A percentile compares a stretch with the other conserved stretches of the same genome.
These are phyloP conservation scores for Torymus auratus DNA, from an alignment of 2,888 invertebrate genomes.

Conservation along the genomic window DNA sequence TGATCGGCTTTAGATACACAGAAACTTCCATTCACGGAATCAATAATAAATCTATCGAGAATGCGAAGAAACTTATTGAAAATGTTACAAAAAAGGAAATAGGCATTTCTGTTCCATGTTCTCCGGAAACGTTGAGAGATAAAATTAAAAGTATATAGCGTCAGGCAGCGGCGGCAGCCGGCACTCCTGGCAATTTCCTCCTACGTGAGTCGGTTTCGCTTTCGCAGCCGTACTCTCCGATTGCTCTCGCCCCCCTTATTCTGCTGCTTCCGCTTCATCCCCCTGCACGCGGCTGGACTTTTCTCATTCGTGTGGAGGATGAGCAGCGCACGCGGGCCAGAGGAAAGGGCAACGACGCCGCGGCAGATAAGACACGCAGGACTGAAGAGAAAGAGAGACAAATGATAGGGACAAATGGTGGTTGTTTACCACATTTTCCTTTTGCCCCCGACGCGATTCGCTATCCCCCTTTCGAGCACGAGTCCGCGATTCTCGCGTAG, in stretches of 20 bases:
- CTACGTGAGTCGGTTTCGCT: constrained; percentile 47
- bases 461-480: neutral
- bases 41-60: no score
- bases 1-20: no score
- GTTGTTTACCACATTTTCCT: constrained; percentile 18
- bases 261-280: neutral
- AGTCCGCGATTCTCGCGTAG: neutral
- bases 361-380: constrained; percentile 21
- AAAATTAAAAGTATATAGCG: constrained; percentile 52
- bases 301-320: constrained; percentile 2
- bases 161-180: constrained; percentile 14
- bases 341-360: neutral
- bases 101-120: constrained; percentile 28
- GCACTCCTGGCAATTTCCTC: constrained; percentile 46
- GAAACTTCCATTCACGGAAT: no score
- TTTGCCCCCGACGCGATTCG: neutral
- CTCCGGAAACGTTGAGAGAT: constrained; percentile 18
- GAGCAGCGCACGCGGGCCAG: no score
- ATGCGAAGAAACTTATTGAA: no score
- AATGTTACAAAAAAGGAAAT: constrained; percentile 13
- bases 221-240: neutral
- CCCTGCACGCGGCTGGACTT: neutral
- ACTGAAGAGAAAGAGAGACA: constrained; percentile 20
- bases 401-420: constrained; percentile 51
- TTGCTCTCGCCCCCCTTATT: neutral